Conservation (phyloP, 2,113 vertebrate species). For the Etheostoma cragini region DNA sequence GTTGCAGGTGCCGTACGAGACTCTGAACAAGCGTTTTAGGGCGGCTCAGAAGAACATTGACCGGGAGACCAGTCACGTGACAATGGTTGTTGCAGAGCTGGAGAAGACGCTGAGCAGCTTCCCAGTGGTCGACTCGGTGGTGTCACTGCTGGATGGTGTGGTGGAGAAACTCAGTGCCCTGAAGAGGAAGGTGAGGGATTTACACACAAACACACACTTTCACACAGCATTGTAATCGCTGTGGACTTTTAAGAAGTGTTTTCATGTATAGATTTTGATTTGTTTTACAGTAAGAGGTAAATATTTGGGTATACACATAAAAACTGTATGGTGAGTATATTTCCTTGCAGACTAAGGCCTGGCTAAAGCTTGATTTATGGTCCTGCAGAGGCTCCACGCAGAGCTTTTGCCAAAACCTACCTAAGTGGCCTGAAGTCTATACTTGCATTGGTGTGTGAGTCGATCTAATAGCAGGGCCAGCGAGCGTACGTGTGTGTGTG, state of each 20-base stretch:
- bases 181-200: slow-evolving; percentile 91
- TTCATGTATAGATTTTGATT: background rate
- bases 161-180: slow-evolving; percentile 98
- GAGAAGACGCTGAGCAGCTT: slow-evolving; percentile 97
- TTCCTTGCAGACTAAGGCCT: too few species aligned
- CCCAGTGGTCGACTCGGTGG: slow-evolving; percentile 95
- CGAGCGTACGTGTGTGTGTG: too few species aligned
- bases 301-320: background rate
- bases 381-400: too few species aligned
- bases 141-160: slow-evolving; percentile 95
- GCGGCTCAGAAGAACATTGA: slow-evolving; percentile 99
- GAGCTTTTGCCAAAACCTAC: too few species aligned
- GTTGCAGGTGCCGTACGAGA: slow-evolving; percentile 95
- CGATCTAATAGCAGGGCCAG: too few species aligned
- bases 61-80: slow-evolving; percentile 97
- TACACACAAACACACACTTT: background rate
- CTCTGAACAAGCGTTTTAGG: slow-evolving; percentile 97
- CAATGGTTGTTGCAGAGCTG: slow-evolving; percentile 97
- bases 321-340: background rate
- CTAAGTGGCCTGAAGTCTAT: too few species aligned
- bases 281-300: background rate
- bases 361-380: too few species aligned
- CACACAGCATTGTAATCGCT: background rate
- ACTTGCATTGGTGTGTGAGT: too few species aligned
- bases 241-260: background rate